These are phyloP conservation scores for Ochlodes sylvanus DNA, from an alignment of 2,888 invertebrate genomes.

Conservation along the genomic window DNA sequence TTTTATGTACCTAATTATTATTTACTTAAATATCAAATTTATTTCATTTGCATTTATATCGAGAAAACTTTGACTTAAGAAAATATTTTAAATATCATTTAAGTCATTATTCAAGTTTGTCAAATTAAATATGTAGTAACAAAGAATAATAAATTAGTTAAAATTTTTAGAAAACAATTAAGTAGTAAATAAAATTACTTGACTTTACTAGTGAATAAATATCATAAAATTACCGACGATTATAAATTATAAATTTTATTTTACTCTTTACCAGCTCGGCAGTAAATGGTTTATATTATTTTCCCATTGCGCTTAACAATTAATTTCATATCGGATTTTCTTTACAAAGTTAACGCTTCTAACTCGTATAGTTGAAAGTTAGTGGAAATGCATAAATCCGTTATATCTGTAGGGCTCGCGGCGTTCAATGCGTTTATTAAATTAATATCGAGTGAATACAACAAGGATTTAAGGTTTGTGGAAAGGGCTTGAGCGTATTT, in stretches of 20 bases:
- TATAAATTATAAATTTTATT: neutral
- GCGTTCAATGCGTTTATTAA: slow-evolving; percentile 46
- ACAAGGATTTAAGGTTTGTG: slow-evolving; percentile 41
- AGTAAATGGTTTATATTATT: slow-evolving; percentile 5
- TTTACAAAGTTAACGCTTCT: slow-evolving; percentile 9
- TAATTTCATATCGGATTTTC: slow-evolving; percentile 8
- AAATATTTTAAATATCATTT: too few species aligned
- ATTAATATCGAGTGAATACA: slow-evolving; percentile 49
- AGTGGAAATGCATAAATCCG: slow-evolving; percentile 35
- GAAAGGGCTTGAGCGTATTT: slow-evolving; percentile 26
- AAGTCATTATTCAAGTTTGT: too few species aligned
- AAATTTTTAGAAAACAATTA: too few species aligned
- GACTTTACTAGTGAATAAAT: too few species aligned
- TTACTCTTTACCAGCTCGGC: neutral
- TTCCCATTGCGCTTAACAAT: slow-evolving; percentile 3
- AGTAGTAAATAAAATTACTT: too few species aligned
- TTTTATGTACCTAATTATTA: too few species aligned
- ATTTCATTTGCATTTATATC: too few species aligned
- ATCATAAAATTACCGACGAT: too few species aligned
- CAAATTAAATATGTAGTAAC: too few species aligned
- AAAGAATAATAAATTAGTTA: too few species aligned
- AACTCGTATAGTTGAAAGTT: slow-evolving; percentile 28
- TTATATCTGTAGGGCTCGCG: slow-evolving; percentile 40
- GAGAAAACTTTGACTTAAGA: too few species aligned
- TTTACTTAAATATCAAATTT: too few species aligned